Evolutionary conservation across 2,113 vertebrate species (phyloP).

Genomic region (Brachirus orientalis): DNA sequence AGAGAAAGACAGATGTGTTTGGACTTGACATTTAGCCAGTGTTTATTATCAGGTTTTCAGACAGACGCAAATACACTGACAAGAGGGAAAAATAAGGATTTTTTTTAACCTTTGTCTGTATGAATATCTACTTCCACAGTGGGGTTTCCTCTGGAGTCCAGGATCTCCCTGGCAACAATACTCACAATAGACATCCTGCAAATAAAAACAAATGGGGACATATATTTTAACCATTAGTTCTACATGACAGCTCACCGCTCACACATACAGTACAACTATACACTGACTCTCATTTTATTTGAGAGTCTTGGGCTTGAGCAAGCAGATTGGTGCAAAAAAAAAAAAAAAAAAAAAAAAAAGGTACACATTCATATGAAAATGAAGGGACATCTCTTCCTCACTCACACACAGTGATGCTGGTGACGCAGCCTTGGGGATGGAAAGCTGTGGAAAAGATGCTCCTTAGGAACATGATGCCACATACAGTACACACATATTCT

Average conservation of each 20-base stretch:
- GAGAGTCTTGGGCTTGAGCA: neutral
- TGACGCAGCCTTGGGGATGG: slow-evolving; percentile 59
- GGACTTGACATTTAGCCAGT: neutral
- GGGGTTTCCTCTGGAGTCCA: slow-evolving; percentile 88
- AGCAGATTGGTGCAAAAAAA: neutral
- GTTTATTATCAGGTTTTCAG: neutral
- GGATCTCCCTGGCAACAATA: slow-evolving; percentile 92
- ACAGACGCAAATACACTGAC: neutral
- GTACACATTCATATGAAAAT: slow-evolving; percentile 5
- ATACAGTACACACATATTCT: neutral
- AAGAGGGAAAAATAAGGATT: neutral
- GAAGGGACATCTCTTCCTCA: slow-evolving; percentile 17
- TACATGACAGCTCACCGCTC: neutral
- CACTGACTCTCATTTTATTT: neutral
- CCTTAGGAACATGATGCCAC: slow-evolving; percentile 35
- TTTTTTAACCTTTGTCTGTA: slow-evolving; percentile 86
- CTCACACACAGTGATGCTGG: slow-evolving; percentile 45
- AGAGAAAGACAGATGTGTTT: neutral
- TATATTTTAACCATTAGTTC: neutral
- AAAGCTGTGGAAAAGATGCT: slow-evolving; percentile 53
- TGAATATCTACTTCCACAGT: slow-evolving; percentile 90
- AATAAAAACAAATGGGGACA: neutral
- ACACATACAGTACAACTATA: neutral
- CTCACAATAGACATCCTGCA: slow-evolving; percentile 89
- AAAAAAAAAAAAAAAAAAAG: neutral